Percentiles rank a stretch among this genome's conserved stretches.
Evolutionary conservation across 2,888 invertebrate genomes (phyloP).

Genomic region (Hipparchia sbordonii): DNA sequence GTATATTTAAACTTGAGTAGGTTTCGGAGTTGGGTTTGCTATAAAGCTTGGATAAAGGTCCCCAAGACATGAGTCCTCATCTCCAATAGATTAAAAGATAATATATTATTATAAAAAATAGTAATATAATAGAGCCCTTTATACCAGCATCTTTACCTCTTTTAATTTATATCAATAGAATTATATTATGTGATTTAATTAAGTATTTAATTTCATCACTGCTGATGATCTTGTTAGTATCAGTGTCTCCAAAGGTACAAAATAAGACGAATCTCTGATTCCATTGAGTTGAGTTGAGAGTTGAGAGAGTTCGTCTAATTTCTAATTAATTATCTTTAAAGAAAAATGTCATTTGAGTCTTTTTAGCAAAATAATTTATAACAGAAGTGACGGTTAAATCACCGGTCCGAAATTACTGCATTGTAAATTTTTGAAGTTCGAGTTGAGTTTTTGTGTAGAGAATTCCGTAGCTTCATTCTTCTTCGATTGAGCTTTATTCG

Average conservation of each 20-base stretch:
- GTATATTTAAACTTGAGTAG: too few relatives aligned
- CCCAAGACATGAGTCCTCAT: too few relatives aligned
- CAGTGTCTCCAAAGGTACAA: not conserved
- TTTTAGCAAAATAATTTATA: conserved; percentile 5
- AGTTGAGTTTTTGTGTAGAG: not conserved
- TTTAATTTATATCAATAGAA: too few relatives aligned
- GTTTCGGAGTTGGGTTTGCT: too few relatives aligned
- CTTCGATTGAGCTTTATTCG: not conserved
- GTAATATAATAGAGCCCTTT: too few relatives aligned
- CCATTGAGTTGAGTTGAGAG: not conserved
- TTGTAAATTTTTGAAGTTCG: not conserved
- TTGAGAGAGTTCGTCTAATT: not conserved
- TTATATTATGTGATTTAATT: too few relatives aligned
- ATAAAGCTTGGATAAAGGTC: too few relatives aligned
- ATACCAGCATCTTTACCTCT: too few relatives aligned
- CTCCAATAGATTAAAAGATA: too few relatives aligned
- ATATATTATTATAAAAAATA: too few relatives aligned
- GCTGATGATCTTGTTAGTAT: too few relatives aligned
- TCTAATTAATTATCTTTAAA: conserved; percentile 9
- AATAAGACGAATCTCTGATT: conserved; percentile 12
- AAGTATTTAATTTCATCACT: too few relatives aligned
- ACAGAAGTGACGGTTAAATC: not conserved
- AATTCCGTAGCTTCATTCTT: not conserved
- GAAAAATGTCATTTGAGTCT: not conserved
- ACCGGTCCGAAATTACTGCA: conserved; percentile 3